Evolutionary conservation across 2,113 vertebrate genomes (phyloP), one percentile per base, ranked within the genome.

Genomic region (Aphelocoma coerulescens): DNA sequence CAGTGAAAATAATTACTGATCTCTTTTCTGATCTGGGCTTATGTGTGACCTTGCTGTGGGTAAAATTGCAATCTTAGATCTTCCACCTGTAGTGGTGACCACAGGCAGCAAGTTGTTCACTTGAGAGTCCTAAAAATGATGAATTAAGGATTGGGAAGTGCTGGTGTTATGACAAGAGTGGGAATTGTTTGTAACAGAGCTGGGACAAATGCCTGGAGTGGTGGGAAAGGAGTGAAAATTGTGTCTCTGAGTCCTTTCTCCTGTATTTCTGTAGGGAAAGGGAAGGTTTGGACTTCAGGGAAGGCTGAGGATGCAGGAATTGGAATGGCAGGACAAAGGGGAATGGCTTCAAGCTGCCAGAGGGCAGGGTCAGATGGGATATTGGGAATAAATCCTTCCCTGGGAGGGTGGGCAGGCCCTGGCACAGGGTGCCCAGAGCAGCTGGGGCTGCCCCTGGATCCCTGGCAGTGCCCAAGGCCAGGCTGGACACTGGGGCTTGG

Each of bases 381-480:
- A 0, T 10, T 3, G 5, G 6, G 37, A 6, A 46, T 13, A 2
- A 51, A 74, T 52, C 3, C 0, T 1, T 33, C 4, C 3, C 43
- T 32, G 32, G 0, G 5, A 80, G 43, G 30, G n/a, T 32, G 30
- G 16, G 2, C 0, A 57, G 79, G 69, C 15, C 23, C 51, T 74
- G 83, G 71, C 44, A 33, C 33, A 44, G 63, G 22, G 3, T 44
- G 13, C 54, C 37, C 54, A 86, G 85, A 72, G n/a, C 2, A 63
- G 44, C 77, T 74, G 86, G 0, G 77, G 59, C 68, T 81, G 68
- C 23, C 33, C 59, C 77, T 69, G 55, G 48, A 68, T n/a, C 78
- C 78, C 78, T 68, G 87, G 54, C 6, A 75, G n/a, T 61, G 37
- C 0, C 69, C 69, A 11, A 11, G 46, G 33, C 44, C 68, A 59